Evolutionary conservation across 1,140 invertebrate genomes (phyloP).

Genomic region (Pseudomyrmex gracilis): DNA sequence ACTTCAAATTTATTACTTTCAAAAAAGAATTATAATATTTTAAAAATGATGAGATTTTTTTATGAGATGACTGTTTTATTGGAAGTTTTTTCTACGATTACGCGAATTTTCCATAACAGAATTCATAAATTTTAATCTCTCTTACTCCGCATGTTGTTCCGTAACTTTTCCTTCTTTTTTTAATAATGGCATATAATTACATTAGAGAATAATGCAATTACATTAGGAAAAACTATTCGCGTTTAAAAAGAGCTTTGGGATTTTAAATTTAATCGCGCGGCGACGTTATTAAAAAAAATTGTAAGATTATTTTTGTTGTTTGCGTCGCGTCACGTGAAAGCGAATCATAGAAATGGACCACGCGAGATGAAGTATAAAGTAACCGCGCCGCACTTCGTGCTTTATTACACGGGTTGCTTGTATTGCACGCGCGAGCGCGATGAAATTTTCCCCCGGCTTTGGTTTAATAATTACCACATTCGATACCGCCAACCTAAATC

Average conservation of each 20-base stretch:
- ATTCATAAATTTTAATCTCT: not conserved
- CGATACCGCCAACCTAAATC: slow-evolving; percentile 57
- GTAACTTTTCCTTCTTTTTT: not conserved
- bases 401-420: slow-evolving; percentile 6
- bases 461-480: slow-evolving; percentile 62
- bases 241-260: not conserved
- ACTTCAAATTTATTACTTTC: slow-evolving; percentile 1
- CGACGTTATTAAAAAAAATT: slow-evolving; percentile 29
- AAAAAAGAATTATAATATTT: not conserved
- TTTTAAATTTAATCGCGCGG: not conserved
- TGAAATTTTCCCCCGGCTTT: slow-evolving; percentile 38
- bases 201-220: slow-evolving; percentile 1
- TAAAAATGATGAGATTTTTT: not conserved
- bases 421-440: not conserved
- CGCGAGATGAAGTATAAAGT: slow-evolving; percentile 6
- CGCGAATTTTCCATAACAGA: not conserved
- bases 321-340: not conserved
- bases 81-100: too few relatives aligned
- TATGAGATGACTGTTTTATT: too few relatives aligned
- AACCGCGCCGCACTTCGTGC: not conserved
- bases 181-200: not conserved
- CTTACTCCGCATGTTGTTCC: not conserved
- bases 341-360: not conserved
- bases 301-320: slow-evolving; percentile 1
- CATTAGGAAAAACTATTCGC: not conserved